Conservation (phyloP, 2,888 invertebrate species). For the Tanypteryx hageni region DNA sequence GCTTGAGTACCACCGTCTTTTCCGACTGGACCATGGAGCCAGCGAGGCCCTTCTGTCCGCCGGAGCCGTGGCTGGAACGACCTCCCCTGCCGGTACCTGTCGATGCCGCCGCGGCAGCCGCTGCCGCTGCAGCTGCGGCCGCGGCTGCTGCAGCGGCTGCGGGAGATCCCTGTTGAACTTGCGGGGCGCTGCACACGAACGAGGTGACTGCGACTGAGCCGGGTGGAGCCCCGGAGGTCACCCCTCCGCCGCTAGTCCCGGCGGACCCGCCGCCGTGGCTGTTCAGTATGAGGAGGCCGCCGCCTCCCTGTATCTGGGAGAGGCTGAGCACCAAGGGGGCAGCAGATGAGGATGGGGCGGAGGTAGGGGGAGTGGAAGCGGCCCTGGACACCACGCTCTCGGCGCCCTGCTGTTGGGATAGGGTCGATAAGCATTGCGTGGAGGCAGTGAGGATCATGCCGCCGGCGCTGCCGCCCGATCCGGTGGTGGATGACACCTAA, state of each 20-base stretch:
- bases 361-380: slow-evolving; percentile 65
- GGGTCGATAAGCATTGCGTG: slow-evolving; percentile 79
- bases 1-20: slow-evolving; percentile 75
- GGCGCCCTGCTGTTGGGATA: slow-evolving; percentile 74
- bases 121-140: slow-evolving; percentile 71
- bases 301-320: slow-evolving; percentile 90
- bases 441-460: slow-evolving; percentile 78
- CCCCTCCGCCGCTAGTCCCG: slow-evolving; percentile 42
- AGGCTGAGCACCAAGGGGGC: slow-evolving; percentile 87
- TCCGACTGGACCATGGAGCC: slow-evolving; percentile 48
- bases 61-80: slow-evolving; percentile 55
- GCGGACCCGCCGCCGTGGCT: slow-evolving; percentile 77
- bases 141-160: slow-evolving; percentile 73
- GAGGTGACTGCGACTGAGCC: slow-evolving; percentile 79
- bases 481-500: slow-evolving; percentile 87
- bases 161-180: slow-evolving; percentile 65
- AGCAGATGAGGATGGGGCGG: slow-evolving; percentile 68
- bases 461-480: slow-evolving; percentile 82
- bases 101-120: slow-evolving; percentile 26
- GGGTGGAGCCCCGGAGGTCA: slow-evolving; percentile 62
- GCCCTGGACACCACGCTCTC: slow-evolving; percentile 69
- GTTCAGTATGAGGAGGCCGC: slow-evolving; percentile 88
- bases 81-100: slow-evolving; percentile 67
- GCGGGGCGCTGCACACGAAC: slow-evolving; percentile 77
- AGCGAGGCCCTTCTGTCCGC: not conserved